Base-by-base conservation (phyloP, 2,797 vertebrate genomes). In the Kryptolebias ocellatus region DNA sequence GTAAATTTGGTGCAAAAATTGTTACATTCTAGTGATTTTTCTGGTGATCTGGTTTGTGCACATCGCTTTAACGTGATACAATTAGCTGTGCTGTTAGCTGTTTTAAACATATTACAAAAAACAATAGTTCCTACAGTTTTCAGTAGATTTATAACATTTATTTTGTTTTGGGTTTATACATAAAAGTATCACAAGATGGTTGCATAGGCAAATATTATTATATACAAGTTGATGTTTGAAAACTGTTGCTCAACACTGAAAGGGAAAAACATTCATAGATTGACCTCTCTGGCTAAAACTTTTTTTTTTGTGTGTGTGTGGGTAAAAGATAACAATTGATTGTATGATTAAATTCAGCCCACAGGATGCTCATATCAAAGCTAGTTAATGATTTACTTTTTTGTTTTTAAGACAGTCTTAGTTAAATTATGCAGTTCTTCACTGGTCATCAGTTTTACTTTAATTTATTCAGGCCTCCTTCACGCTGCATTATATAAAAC, bases 191-290 rank as follows among this genome's bases (percentile, higher is more conserved):
- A 10, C 9, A 37, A 8, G 34, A 10, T 8, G 34, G 8, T 37
- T 37, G 6, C 34, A 37, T 37, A 37, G 6, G 7, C 34, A 7
- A 31, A 52, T 54, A 18, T 47, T 27, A 42, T 3, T 56, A 53
- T 59, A n/a, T 11, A 27, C 39, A 1, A 3, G 7, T 31, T 54
- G 44, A 2, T 61, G 15, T 61, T 39, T 50, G 4, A 14, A 7
- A 1, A 11, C 34, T 27, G 5, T 55, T 17, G 0, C 53, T 28
- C 52, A 3, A 47, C 53, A 55, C 0, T 45, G 0, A 16, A 14
- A 50, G 27, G 27, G 53, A 44, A 6, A 39, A 39, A 63, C 39
- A 18, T 45, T 12, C 46, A 52, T 31, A 29, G 51, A 16, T n/a
- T 64, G 52, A 54, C 16, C 51, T 46, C 14, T 53, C 53, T 53